Evolutionary conservation across 2,888 invertebrate species (phyloP), one percentile per base, ranked within the genome.

Genomic region (Dicyrtomina minuta): DNA sequence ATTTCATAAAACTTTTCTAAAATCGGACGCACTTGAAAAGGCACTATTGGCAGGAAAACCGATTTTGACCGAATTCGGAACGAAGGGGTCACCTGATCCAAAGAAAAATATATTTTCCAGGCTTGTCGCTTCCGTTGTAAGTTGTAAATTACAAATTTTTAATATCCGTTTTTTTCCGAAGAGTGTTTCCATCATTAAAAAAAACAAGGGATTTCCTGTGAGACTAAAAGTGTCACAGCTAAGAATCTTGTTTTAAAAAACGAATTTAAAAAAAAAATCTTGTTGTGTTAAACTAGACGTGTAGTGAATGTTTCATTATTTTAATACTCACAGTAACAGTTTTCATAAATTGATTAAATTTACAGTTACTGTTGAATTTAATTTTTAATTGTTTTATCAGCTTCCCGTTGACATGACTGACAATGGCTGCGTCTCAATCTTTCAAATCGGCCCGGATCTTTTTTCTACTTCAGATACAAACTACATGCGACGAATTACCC

Each of bases 401-500:
- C 46, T 71, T 24, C 71, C 71, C 22, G 22, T 77, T 53, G 82
- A 82, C 68, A 71, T 81, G 65, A 83, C 83, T 0, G 86, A 86
- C 79, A 86, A 85, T 76, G 82, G 81, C 39, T 77, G 79, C 43
- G 82, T 84, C 6, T 83, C 83, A 65, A 79, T 85, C 13, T 82
- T 81, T 73, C 79, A 80, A 44, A 72, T 83, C 26, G 82, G 82
- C 13, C 83, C 83, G 70, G 80, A 82, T 43, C 74, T 85, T 12
- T 85, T 82, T 73, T 83, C 83, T 0, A 75, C 82, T 13, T 84
- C 85, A 5, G 85, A 86, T 76, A 83, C 83, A 0, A 80, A 81
- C 44, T 79, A 79, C 33, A 79, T 85, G 70, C 80, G 82, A 70
- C 79, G 81, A 70, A 78, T 86, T 22, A 80, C 82, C 6, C 80